Evolutionary conservation across 2,113 vertebrate species (phyloP).

Genomic region (Telmatochromis sp.): DNA sequence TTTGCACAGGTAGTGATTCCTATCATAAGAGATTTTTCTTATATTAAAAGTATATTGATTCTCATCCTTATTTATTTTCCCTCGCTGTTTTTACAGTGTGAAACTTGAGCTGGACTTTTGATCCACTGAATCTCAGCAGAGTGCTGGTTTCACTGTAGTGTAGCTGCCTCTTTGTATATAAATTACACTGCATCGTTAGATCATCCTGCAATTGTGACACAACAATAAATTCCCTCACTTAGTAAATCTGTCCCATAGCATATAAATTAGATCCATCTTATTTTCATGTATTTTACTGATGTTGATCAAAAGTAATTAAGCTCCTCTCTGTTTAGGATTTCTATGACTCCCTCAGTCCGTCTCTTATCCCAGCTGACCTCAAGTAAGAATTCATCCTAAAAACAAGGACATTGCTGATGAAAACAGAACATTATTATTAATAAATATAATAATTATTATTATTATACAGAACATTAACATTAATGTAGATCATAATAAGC

Average conservation of each 20-base stretch:
- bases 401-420: background rate
- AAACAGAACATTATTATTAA: accelerated
- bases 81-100: background rate
- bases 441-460: accelerated
- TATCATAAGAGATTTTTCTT: background rate
- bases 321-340: background rate
- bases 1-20: background rate
- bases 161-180: accelerated
- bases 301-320: background rate
- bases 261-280: background rate
- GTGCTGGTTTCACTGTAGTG: accelerated
- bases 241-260: background rate
- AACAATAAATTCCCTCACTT: background rate
- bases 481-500: background rate
- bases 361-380: background rate
- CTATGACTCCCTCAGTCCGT: background rate
- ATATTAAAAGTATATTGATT: background rate
- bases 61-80: background rate
- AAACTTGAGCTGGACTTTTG: background rate
- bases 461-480: background rate
- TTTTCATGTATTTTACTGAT: background rate
- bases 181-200: background rate
- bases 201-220: background rate
- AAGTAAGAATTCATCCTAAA: accelerated
- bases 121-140: background rate